These are phyloP conservation scores for Petromus typicus DNA, from an alignment of 2,113 vertebrate genomes.

Conservation along the genomic window DNA sequence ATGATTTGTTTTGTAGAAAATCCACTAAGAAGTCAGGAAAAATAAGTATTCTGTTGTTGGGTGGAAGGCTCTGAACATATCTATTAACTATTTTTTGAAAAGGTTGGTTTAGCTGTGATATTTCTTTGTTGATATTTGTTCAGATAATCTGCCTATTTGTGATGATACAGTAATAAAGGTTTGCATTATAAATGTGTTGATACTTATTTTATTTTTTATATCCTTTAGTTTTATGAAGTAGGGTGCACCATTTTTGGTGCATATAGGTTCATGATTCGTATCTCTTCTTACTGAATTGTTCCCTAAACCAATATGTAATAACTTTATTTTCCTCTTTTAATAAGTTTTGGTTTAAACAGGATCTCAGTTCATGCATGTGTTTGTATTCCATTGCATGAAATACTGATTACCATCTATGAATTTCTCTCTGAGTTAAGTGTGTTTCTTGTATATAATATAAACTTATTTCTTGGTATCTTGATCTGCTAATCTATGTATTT, in stretches of 20 bases:
- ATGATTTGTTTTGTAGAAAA: neutral
- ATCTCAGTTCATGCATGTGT: neutral
- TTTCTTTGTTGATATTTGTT: neutral
- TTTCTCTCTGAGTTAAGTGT: neutral
- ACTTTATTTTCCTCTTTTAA: neutral
- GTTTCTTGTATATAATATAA: neutral
- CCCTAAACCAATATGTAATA: neutral
- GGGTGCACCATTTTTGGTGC: neutral
- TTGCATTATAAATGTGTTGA: neutral
- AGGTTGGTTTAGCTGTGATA: neutral
- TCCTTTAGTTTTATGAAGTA: neutral
- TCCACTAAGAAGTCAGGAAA: neutral
- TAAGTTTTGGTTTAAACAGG: neutral
- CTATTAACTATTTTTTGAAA: neutral
- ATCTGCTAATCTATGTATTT: neutral
- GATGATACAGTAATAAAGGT: neutral
- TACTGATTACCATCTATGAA: no score
- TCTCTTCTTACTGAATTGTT: neutral
- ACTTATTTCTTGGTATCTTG: neutral
- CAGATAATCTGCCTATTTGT: neutral
- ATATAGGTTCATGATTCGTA: neutral
- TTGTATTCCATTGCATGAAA: neutral
- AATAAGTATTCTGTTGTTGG: neutral
- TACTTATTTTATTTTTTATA: neutral
- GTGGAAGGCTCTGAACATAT: neutral